Evolutionary conservation across 2,797 vertebrate genomes (phyloP).

Genomic region (Lophotriccus pileatus): DNA sequence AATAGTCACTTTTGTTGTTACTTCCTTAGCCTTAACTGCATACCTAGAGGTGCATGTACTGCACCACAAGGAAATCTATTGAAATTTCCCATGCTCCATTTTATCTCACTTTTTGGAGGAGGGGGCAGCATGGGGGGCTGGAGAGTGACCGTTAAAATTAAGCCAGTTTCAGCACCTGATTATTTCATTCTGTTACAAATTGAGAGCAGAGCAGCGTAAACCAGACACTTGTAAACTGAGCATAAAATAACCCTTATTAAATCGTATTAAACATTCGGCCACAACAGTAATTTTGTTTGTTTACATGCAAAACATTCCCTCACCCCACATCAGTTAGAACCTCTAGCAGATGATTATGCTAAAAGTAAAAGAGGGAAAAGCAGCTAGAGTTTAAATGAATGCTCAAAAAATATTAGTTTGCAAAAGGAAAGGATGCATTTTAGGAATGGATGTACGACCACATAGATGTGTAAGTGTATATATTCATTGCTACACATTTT

Average conservation of each 20-base stretch:
- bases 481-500: slow-evolving; percentile 60
- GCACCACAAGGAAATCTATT: slow-evolving; percentile 61
- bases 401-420: slow-evolving; percentile 36
- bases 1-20: slow-evolving; percentile 52
- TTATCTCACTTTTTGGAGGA: slow-evolving; percentile 70
- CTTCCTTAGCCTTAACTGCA: slow-evolving; percentile 62
- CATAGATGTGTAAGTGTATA: background rate
- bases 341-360: slow-evolving; percentile 43
- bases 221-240: slow-evolving; percentile 60
- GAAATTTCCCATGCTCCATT: slow-evolving; percentile 72
- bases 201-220: slow-evolving; percentile 69
- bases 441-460: background rate
- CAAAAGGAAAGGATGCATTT: slow-evolving; percentile 34
- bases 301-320: slow-evolving; percentile 66
- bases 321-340: slow-evolving; percentile 41
- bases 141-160: slow-evolving; percentile 61
- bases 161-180: slow-evolving; percentile 72
- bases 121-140: background rate
- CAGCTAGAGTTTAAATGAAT: slow-evolving; percentile 45
- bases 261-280: slow-evolving; percentile 33
- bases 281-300: slow-evolving; percentile 65
- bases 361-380: slow-evolving; percentile 48
- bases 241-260: slow-evolving; percentile 55
- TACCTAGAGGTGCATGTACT: slow-evolving; percentile 54
- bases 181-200: slow-evolving; percentile 71